phyloP scores from a whole-genome alignment of 2,797 vertebrate species.

The Acrossocheilus fasciatus region DNA sequence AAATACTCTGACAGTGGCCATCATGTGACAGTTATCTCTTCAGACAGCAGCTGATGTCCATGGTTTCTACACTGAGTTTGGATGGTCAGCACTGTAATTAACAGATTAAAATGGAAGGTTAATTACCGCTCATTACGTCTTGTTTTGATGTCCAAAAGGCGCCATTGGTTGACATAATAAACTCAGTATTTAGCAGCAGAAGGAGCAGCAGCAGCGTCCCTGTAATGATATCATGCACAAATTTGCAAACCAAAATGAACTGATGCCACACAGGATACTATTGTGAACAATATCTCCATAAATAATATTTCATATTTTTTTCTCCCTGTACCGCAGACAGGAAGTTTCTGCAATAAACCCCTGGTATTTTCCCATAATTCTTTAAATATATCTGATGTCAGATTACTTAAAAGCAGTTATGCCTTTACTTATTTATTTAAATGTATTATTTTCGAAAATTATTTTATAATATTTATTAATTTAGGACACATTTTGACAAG shows the following conservation, averaged over 20 bases:
- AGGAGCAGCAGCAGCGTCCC: conserved; percentile 1
- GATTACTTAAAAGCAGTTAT: background rate
- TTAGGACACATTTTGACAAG: background rate
- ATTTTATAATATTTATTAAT: too few species aligned
- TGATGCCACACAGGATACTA: conserved; percentile 25
- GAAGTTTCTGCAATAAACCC: conserved; percentile 16
- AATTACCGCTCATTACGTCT: conserved; percentile 55
- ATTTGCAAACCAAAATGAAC: conserved; percentile 30
- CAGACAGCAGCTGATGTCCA: conserved; percentile 29
- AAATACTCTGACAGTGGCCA: conserved; percentile 4
- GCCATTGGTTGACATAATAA: conserved; percentile 46
- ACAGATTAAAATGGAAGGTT: conserved; percentile 59
- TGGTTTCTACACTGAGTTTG: conserved; percentile 4
- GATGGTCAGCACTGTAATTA: conserved; percentile 51
- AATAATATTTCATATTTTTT: conserved; percentile 3
- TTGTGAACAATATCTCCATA: conserved; percentile 1
- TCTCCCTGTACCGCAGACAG: background rate
- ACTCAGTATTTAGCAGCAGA: conserved; percentile 17
- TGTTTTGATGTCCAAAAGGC: conserved; percentile 39
- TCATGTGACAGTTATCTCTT: conserved; percentile 5
- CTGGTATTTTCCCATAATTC: conserved; percentile 28
- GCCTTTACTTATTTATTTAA: background rate
- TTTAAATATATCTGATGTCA: background rate
- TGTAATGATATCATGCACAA: conserved; percentile 33
- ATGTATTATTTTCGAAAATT: background rate